Base-by-base conservation (phyloP, 1,140 invertebrate genomes). In the Formica exsecta region DNA sequence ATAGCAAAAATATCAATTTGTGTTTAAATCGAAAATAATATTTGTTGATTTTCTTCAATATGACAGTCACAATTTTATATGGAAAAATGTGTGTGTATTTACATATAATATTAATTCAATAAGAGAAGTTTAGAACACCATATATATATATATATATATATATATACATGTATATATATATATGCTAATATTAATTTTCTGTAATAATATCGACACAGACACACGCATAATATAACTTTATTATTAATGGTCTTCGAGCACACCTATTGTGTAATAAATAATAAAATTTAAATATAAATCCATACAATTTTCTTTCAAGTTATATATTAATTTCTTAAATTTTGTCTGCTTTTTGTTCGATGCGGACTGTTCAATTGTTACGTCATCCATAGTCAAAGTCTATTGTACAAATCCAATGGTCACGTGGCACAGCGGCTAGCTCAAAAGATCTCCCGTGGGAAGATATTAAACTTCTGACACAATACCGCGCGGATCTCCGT, bases 401-500 rank as follows among this genome's bases (percentile, higher is more conserved):
- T 92, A 93, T 93, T 93, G 92, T 91, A 92, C 91, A 92, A 92
- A 93, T 92, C 92, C 87, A 93, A 89, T 89, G 89, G 92, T 86
- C 93, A 94, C 93, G 93, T 94, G 93, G 73, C 92, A 25, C n/a
- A 36, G 70, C 74, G 89, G 65, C 65, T 61, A 84, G 87, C 88
- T 90, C 87, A 90, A 91, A 92, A 89, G 92, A 85, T 61, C 80
- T 86, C 89, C 88, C 86, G 81, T 88, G 88, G 85, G 93, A 93
- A 91, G 93, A 93, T 94, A 94, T 94, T 94, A 93, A 93, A 94
- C 92, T 93, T 90, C 85, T 85, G 85, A 80, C 79, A 83, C 70
- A 79, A 77, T 62, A 22, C 65, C 36, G 44, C n/a, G 76, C 44
- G 57, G 29, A 64, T 44, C 61, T 73, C 32, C n/a, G 25, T 29